Evolutionary conservation across 2,113 vertebrate species (phyloP).

Genomic region (Scartelaos histophorus): DNA sequence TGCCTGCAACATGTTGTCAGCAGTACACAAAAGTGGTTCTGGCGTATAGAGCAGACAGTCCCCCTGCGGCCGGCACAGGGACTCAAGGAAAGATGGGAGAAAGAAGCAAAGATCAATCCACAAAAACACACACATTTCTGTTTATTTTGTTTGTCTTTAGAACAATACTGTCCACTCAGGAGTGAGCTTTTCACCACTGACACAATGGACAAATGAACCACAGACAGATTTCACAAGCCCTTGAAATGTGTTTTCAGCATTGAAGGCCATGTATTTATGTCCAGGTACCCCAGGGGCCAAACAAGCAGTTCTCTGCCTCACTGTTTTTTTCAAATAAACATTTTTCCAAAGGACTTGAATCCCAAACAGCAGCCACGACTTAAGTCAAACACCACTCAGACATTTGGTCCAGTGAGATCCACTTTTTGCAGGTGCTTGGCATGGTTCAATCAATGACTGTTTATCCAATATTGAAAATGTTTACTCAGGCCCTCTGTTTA

Average conservation of each 20-base stretch:
- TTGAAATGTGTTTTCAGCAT: conserved; percentile 51
- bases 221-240: conserved; percentile 41
- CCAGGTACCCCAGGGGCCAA: conserved; percentile 35
- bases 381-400: conserved; percentile 68
- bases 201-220: conserved; percentile 36
- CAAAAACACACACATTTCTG: conserved; percentile 27
- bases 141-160: conserved; percentile 28
- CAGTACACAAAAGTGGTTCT: conserved; percentile 30
- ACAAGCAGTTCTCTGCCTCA: conserved; percentile 49
- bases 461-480: conserved; percentile 62
- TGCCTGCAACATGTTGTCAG: conserved; percentile 75
- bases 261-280: conserved; percentile 39
- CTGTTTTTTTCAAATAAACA: conserved; percentile 68
- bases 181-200: conserved; percentile 24
- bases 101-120: background rate
- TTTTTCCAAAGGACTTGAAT: conserved; percentile 69
- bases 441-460: conserved; percentile 56
- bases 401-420: conserved; percentile 44
- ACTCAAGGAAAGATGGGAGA: conserved; percentile 36
- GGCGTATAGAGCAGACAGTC: conserved; percentile 26
- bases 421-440: conserved; percentile 70
- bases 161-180: conserved; percentile 47
- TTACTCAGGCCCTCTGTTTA: conserved; percentile 62
- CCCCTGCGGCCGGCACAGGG: conserved; percentile 28
- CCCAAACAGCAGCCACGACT: conserved; percentile 68